Conservation (phyloP, 2,797 vertebrate genomes). For the Columba guinea region DNA sequence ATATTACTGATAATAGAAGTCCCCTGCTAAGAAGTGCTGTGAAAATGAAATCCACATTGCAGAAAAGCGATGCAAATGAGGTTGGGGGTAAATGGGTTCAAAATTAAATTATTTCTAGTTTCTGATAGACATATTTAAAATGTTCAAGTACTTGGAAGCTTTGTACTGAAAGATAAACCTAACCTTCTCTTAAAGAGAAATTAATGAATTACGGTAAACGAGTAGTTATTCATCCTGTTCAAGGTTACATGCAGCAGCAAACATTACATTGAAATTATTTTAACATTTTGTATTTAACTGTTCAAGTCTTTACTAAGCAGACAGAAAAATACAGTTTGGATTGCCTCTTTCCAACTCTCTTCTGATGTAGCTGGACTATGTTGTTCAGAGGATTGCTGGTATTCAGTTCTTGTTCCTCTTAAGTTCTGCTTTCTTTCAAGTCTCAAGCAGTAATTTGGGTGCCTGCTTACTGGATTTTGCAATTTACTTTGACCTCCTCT, state of each 20-base stretch:
- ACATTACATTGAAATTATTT: neutral
- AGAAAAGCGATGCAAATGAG: neutral
- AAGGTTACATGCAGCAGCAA: neutral
- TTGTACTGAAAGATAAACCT: neutral
- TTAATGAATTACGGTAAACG: neutral
- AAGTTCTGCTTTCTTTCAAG: neutral
- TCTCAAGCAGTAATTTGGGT: neutral
- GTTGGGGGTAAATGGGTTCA: neutral
- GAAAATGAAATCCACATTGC: neutral
- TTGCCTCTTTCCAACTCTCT: neutral
- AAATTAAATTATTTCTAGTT: neutral
- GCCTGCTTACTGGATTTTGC: neutral
- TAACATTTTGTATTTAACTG: neutral
- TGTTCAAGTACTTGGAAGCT: neutral
- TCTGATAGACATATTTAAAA: neutral
- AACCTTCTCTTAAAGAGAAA: neutral
- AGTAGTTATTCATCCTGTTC: neutral
- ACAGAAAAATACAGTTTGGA: neutral
- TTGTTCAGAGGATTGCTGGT: neutral
- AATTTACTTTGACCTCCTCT: neutral
- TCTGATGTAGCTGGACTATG: neutral
- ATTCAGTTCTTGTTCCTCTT: neutral
- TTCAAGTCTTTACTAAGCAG: neutral
- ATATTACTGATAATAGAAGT: neutral
- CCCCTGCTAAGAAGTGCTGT: neutral